A percentile compares a stretch with the other conserved stretches of the same genome.
Conservation (phyloP, 2,888 invertebrate species). For the Amblyjoppa proteus region DNA sequence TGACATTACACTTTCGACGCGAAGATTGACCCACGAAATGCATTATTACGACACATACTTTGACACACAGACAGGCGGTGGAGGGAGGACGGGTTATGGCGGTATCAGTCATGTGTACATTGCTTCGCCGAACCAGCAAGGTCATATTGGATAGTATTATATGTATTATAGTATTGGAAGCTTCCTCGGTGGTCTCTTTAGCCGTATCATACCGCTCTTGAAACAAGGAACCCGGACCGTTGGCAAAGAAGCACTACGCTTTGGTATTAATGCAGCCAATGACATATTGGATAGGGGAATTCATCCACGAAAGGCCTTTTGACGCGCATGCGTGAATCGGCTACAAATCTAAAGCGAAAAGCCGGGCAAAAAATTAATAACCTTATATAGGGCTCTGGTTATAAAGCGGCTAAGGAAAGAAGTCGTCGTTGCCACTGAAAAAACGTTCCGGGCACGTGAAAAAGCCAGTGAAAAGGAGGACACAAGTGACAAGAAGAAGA, state of each 20-base stretch:
- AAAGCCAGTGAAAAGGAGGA: background rate
- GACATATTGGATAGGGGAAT: background rate
- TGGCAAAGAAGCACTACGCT: background rate
- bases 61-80: conserved; percentile 4
- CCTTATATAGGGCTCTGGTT: background rate
- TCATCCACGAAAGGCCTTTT: background rate
- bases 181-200: conserved; percentile 32
- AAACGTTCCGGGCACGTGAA: background rate
- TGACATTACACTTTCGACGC: no score
- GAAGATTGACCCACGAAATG: no score
- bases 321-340: background rate
- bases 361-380: background rate
- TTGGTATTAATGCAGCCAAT: background rate
- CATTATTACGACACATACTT: background rate
- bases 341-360: background rate
- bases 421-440: background rate
- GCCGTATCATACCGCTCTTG: background rate
- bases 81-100: background rate
- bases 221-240: background rate
- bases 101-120: conserved; percentile 10
- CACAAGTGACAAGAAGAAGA: background rate
- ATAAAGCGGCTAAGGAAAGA: conserved; percentile 13
- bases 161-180: background rate
- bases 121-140: background rate
- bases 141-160: background rate